Base-by-base conservation (phyloP, 2,113 vertebrate genomes). In the Periophthalmus modestus region DNA sequence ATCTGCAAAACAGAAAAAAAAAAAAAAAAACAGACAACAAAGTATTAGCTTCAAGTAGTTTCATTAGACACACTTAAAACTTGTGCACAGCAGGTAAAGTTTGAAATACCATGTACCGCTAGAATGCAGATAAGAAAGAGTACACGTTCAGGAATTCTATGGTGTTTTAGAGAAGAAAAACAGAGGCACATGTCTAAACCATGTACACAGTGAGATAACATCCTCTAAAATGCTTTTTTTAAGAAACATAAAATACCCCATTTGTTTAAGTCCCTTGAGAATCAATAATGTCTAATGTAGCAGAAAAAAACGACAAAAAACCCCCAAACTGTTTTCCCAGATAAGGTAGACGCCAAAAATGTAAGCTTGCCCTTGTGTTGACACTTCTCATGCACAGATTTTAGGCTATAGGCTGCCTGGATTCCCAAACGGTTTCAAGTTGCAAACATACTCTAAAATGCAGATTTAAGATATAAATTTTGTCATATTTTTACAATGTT, bases 1-100 rank as follows among this genome's bases (percentile, higher is more conserved):
- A 92, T 99, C 98, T 99, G 93, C 21, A 91, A 91, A 28, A 79
- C 63, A 69, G 88, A 83, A 0, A 59, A n/a, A 43, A 48, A 5
- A 68, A 1, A 33, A 0, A 16, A 28, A n/a, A n/a, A n/a, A n/a
- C n/a, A n/a, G n/a, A 83, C 24, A 87, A 1, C 70, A 0, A 68
- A 48, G 75, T 52, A 16, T 11, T 58, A 15, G 52, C 19, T 18
- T 6, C 7, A 55, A 55, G 52, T 10, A 55, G 74, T 39, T 39
- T 18, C 34, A 36, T 28, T 18, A 6, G 50, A 52, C 55, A 57
- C 7, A 23, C 54, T 57, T 13, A 2, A 61, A 61, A 61, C 58
- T 5, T 16, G 14, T 33, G 58, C 58, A 52, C 52, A 55, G 28
- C 59, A 18, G 28, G 28, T 34, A 33, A 34, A 34, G 59, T 62